Base-by-base conservation (phyloP, 2,113 vertebrate species). In the Gobius niger region DNA sequence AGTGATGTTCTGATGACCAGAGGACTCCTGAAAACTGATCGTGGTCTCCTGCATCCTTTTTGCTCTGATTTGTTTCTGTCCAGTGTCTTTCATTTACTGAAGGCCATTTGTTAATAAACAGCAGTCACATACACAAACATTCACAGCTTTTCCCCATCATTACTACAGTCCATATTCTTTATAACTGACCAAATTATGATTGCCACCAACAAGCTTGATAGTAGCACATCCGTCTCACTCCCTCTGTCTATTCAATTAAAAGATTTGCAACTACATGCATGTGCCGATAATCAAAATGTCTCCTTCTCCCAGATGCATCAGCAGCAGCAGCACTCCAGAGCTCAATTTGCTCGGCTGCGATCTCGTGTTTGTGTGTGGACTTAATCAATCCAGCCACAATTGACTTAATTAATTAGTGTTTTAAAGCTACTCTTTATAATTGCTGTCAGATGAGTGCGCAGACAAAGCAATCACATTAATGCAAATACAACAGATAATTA, bases 401-500 rank as follows among this genome's bases (percentile, higher is more conserved):
- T 85, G 82, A 89, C 87, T 90, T 91, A 88, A 92, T 92, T 90
- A 90, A 93, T 91, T 93, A 86, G 87, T 91, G 88, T 91, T 93
- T 90, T 90, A 91, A 92, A 89, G 89, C 89, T 90, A 86, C 91
- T 92, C 90, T 91, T 90, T 92, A 92, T 91, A 90, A 93, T 91
- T 91, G 87, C 86, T 90, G 89, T 83, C 81, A 88, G 87, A 92
- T 91, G 89, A 93, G 87, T 89, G 84, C 72, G 86, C 85, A 85
- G 90, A 93, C 91, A 93, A 92, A 92, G 90, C 79, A 90, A 87
- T 87, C 85, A 85, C 87, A 88, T 89, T 88, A 91, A 90, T 90
- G 84, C 91, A 92, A 91, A 92, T 91, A 91, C 89, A 89, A 90
- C 85, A 88, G 91, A 93, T 92, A 89, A 90, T 86, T 91, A 86